Base-by-base conservation (phyloP, 2,113 vertebrate genomes). In the Ailurus styani region DNA sequence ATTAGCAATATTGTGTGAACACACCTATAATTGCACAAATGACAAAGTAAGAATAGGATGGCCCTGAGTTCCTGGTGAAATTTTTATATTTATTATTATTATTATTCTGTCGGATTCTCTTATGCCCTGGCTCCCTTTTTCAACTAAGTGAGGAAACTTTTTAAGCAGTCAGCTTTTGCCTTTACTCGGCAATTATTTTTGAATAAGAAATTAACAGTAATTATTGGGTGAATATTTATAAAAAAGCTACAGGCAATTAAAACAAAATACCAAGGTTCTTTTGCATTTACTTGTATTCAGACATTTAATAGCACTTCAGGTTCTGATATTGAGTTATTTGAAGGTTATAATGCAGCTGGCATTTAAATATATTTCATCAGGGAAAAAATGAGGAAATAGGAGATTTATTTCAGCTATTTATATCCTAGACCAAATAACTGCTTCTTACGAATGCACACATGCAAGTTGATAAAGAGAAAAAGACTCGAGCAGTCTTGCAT, bases 391-490 rank as follows among this genome's bases (percentile, higher is more conserved):
- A 94, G 25, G 6, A 96, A 97, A 98, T 78, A 91, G 57, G 81
- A 92, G 95, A 94, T 95, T 90, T 79, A 84, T 95, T 95, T 95
- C 68, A 93, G 81, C 81, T 96, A 68, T 96, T 96, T 97, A 95
- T 96, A 95, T 96, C 34, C 23, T 90, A 97, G 93, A 75, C 47
- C 37, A 96, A 98, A 90, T 96, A 96, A 83, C 50, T 86, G 68
- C 37, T 95, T 83, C 64, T 94, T 97, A 87, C 0, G 0, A 85
- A 89, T 96, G 68, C 42, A 66, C 9, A 52, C 54, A 90, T 90
- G 40, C 62, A 90, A 96, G 7, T 14, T 42, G 29, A 85, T 95
- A 95, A 87, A 92, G 15, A 91, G 17, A 66, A 95, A 96, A 84
- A 52, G 18, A 86, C 15, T 85, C 50, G 62, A 75, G 27, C 25